Evolutionary conservation across 2,113 vertebrate species (phyloP), one percentile per base, ranked within the genome.

Genomic region (Campylomormyrus tamandua): DNA sequence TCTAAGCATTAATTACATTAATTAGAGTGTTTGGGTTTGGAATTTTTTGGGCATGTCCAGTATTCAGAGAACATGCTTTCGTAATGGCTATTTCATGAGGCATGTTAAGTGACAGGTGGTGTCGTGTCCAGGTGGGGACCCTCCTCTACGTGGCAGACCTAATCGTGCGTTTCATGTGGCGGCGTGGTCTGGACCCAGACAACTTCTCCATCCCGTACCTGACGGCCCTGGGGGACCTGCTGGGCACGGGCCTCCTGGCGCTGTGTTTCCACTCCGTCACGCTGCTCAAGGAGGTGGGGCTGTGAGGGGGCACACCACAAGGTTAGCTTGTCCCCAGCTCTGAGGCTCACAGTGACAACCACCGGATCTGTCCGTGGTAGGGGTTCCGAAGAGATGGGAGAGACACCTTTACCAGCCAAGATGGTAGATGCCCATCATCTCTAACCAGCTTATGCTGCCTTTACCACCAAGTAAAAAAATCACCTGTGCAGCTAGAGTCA

Each of bases 171-270:
- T 90, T 97, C 90, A 96, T 96, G 91, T 99, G 98, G 98, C 95
- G 96, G 91, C 94, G 94, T 90, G 95, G 96, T 0, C 94, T 98
- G 94, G 98, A 99, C 90, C 98, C 98, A 0, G 98, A 99, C 90
- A 98, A 97, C 91, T 98, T 97, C 95, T 98, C 98, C 90, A 99
- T 99, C 94, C 98, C 98, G 2, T 99, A 99, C 96, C 97, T 99
- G 94, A 99, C 98, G 0, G 98, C 98, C 3, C 93, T 99, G 62
- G 98, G 98, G 0, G 98, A 99, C 92, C 96, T 99, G 88, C 95
- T 99, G 84, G 98, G 98, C 58, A 99, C 98, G 0, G 96, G 97
- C 17, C 97, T 99, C 87, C 94, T 99, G 90, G 97, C 98, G 0
- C 45, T 98, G 88, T 98, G 97, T 90, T 99, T 99, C 93, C 95